Evolutionary conservation across 2,113 vertebrate genomes (phyloP).

Genomic region (Chauna torquata): DNA sequence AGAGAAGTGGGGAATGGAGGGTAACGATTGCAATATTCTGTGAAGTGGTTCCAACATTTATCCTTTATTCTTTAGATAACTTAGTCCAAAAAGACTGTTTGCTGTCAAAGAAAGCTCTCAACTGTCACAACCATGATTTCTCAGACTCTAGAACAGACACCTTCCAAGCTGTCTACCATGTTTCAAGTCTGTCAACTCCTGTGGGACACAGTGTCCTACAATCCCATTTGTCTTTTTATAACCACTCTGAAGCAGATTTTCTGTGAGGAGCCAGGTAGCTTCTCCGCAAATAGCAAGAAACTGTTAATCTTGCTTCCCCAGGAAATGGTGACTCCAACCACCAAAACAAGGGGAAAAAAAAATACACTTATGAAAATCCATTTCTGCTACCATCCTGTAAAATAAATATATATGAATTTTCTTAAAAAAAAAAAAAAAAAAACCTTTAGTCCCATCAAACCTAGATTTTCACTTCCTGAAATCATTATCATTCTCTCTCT

Average conservation of each 20-base stretch:
- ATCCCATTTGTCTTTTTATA: background rate
- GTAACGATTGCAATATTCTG: background rate
- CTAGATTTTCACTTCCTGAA: background rate
- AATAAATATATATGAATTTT: background rate
- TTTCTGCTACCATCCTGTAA: background rate
- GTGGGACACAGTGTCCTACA: background rate
- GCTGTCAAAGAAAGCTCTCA: background rate
- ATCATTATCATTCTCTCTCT: background rate
- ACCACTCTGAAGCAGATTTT: background rate
- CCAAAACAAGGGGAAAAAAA: background rate
- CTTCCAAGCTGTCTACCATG: background rate
- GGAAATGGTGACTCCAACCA: background rate
- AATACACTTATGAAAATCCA: background rate
- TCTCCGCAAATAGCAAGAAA: background rate
- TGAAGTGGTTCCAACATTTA: background rate
- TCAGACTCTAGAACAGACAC: background rate
- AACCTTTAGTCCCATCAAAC: background rate
- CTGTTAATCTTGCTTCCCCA: background rate
- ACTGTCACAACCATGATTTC: background rate
- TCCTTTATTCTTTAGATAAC: background rate
- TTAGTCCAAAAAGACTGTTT: background rate
- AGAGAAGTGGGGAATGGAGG: background rate
- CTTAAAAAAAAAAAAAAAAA: background rate
- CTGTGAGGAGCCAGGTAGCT: background rate
- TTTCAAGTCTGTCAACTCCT: background rate